These are phyloP conservation scores for Phyllostomus hastatus DNA, from an alignment of 2,113 vertebrate species.

Conservation along the genomic window DNA sequence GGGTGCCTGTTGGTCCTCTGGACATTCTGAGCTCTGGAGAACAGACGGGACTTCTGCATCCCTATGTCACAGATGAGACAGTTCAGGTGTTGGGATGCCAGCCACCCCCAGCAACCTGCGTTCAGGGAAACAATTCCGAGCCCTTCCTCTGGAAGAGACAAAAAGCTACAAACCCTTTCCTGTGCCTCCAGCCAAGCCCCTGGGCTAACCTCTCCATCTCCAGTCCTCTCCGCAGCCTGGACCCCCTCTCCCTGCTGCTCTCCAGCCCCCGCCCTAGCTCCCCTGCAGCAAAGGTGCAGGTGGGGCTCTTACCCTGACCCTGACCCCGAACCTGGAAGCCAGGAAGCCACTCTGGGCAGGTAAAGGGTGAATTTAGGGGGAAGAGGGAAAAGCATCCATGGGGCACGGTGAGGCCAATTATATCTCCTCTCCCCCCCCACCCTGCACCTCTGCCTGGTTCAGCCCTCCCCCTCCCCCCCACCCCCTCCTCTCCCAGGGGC, in stretches of 20 bases:
- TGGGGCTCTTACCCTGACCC: neutral
- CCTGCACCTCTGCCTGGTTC: too few relatives aligned
- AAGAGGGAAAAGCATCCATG: too few relatives aligned
- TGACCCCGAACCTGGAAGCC: neutral
- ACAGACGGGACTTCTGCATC: neutral
- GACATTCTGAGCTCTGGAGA: fast-evolving
- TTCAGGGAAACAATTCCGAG: neutral
- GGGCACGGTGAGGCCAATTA: too few relatives aligned
- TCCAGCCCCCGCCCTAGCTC: too few relatives aligned
- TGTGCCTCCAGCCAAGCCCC: too few relatives aligned
- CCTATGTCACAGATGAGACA: too few relatives aligned
- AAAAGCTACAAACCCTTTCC: neutral
- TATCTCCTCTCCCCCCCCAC: too few relatives aligned
- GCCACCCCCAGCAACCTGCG: neutral
- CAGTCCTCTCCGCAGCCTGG: too few relatives aligned
- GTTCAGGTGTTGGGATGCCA: neutral
- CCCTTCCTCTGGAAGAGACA: neutral
- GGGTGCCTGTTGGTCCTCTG: neutral
- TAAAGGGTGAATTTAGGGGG: neutral
- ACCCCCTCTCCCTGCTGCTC: neutral
- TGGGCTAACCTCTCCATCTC: neutral
- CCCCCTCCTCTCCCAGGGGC: neutral
- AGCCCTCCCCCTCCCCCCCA: too few relatives aligned
- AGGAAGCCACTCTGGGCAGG: neutral
- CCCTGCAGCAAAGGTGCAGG: neutral